These are phyloP conservation scores for Epirrhoe alternata DNA, from an alignment of 2,888 invertebrate species.

Conservation along the genomic window DNA sequence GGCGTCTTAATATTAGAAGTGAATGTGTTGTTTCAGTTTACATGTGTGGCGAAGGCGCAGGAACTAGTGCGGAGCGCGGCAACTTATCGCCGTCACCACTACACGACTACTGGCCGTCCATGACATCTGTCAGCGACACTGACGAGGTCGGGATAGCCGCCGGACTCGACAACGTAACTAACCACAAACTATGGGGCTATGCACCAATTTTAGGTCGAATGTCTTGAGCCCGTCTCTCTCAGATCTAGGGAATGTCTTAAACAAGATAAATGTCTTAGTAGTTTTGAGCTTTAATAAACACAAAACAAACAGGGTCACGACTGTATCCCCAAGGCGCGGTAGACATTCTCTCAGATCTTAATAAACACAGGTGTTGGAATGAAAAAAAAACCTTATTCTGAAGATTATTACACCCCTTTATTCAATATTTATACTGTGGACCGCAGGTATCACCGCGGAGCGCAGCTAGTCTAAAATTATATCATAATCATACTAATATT, in stretches of 20 bases:
- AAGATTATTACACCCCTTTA: too few relatives aligned
- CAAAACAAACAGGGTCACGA: too few relatives aligned
- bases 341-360: too few relatives aligned
- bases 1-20: background rate
- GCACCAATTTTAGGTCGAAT: too few relatives aligned
- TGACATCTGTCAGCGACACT: conserved; percentile 68
- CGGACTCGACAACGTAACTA: conserved; percentile 69
- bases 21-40: conserved; percentile 34
- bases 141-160: conserved; percentile 74
- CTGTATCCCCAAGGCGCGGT: too few relatives aligned
- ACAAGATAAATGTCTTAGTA: background rate
- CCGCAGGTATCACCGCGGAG: too few relatives aligned
- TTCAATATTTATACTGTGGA: too few relatives aligned
- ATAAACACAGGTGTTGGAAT: too few relatives aligned
- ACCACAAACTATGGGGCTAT: background rate
- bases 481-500: too few relatives aligned
- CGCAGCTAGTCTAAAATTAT: too few relatives aligned
- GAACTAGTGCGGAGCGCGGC: conserved; percentile 49
- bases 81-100: conserved; percentile 52
- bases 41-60: conserved; percentile 41
- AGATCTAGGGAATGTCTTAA: background rate
- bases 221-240: too few relatives aligned
- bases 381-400: too few relatives aligned
- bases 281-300: background rate
- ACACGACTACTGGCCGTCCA: conserved; percentile 73